Conservation (phyloP, 2,888 invertebrate species). For the Leptinotarsa juncta region DNA sequence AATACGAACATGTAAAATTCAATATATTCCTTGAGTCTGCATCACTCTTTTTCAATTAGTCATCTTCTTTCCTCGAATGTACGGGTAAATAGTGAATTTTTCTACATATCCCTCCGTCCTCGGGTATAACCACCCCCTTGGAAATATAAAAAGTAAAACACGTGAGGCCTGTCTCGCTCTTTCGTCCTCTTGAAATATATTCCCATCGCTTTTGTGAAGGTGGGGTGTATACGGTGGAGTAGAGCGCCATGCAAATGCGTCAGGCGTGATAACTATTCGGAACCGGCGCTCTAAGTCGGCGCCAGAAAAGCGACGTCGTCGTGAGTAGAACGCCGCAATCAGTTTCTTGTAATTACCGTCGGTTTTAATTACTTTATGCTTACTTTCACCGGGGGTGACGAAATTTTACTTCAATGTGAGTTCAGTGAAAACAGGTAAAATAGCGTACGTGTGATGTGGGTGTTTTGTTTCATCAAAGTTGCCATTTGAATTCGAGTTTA, state of each 20-base stretch:
- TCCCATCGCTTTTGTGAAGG: constrained; percentile 56
- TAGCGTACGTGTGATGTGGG: constrained; percentile 31
- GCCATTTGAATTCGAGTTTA: not conserved
- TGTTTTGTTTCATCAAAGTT: constrained; percentile 13
- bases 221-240: constrained; percentile 58
- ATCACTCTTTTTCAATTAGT: constrained; percentile 52
- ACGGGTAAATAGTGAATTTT: constrained; percentile 59
- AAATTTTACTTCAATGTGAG: constrained; percentile 28
- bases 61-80: constrained; percentile 58
- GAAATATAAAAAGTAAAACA: constrained; percentile 62
- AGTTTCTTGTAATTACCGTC: constrained; percentile 63
- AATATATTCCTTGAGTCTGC: constrained; percentile 54
- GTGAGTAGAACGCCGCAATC: constrained; percentile 64
- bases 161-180: constrained; percentile 54
- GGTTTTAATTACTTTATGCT: constrained; percentile 58
- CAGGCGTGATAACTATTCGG: constrained; percentile 66
- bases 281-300: constrained; percentile 64
- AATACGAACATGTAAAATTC: constrained; percentile 54
- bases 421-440: constrained; percentile 12
- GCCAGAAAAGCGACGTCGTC: constrained; percentile 66
- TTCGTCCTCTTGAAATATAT: constrained; percentile 52
- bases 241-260: constrained; percentile 66
- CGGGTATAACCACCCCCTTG: constrained; percentile 45
- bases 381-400: constrained; percentile 53
- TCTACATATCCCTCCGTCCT: constrained; percentile 54